phyloP scores from a whole-genome alignment of 2,797 vertebrate genomes.

The Pseudochaenichthys georgianus region DNA sequence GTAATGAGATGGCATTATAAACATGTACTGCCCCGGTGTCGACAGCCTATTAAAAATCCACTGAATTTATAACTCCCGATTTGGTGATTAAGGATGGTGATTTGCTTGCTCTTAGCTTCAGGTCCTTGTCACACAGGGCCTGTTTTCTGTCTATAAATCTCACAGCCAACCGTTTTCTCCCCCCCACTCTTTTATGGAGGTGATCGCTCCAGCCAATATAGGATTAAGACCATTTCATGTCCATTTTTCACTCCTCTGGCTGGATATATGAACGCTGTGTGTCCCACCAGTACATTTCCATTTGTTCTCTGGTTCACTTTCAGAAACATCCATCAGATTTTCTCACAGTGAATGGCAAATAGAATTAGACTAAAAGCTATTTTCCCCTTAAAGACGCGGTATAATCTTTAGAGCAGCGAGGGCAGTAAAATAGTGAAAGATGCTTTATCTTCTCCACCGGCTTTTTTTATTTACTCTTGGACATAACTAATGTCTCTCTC shows the following conservation, averaged over 20 bases:
- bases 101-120: constrained; percentile 75
- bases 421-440: not conserved
- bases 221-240: constrained; percentile 79
- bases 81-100: constrained; percentile 77
- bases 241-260: constrained; percentile 66
- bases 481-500: not conserved
- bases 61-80: constrained; percentile 83
- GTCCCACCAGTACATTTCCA: constrained; percentile 26
- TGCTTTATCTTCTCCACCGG: not conserved
- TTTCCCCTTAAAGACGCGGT: not conserved
- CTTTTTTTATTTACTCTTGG: constrained; percentile 3
- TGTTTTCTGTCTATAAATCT: constrained; percentile 89
- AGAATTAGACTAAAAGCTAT: not conserved
- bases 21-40: constrained; percentile 60
- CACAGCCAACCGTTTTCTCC: constrained; percentile 76
- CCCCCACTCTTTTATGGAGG: constrained; percentile 63
- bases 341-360: constrained; percentile 8
- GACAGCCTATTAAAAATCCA: constrained; percentile 80
- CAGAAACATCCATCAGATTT: constrained; percentile 30
- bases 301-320: constrained; percentile 33
- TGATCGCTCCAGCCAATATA: constrained; percentile 76
- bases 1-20: constrained; percentile 56
- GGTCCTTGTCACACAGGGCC: constrained; percentile 81
- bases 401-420: not conserved
- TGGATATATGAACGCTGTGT: constrained; percentile 45